Evolutionary conservation across 53 echinoderm and acorn worm genomes (phyloP).

Genomic region (Echinometra lucunter): DNA sequence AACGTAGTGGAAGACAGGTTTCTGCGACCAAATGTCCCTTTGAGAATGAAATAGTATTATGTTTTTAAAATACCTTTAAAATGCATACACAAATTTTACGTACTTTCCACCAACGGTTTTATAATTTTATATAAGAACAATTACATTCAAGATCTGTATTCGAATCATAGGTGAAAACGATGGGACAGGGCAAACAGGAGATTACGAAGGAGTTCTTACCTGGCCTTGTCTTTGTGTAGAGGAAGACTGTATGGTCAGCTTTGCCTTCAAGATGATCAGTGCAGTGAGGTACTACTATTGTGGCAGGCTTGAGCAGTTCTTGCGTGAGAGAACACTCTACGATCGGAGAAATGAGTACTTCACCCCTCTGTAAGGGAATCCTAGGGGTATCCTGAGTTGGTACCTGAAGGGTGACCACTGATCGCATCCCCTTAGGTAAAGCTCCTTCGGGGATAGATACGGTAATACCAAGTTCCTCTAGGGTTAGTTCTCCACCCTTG

Average conservation of each 20-base stretch:
- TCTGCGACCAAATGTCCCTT: neutral
- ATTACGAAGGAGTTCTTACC: neutral
- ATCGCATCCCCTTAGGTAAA: neutral
- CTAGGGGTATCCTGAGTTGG: neutral
- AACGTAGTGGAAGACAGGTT: neutral
- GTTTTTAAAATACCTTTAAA: neutral
- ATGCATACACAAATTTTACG: neutral
- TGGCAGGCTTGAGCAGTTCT: conserved; percentile 2
- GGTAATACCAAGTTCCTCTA: neutral
- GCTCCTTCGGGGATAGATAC: conserved; percentile 30
- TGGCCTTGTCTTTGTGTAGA: neutral
- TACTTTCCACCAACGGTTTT: neutral
- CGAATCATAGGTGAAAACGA: neutral
- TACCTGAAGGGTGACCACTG: neutral
- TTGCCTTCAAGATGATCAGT: neutral
- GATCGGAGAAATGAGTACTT: neutral
- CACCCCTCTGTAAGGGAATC: neutral
- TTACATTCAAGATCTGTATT: neutral
- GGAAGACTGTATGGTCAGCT: neutral
- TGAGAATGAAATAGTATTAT: neutral
- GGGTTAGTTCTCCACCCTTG: neutral
- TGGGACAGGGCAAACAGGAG: neutral
- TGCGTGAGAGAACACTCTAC: neutral
- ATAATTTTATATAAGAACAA: neutral
- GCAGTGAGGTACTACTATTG: neutral